Percentiles rank a stretch among this genome's conserved stretches.
These are phyloP conservation scores for Oophaga sylvatica DNA, from an alignment of 2,797 vertebrate species.

Conservation along the genomic window DNA sequence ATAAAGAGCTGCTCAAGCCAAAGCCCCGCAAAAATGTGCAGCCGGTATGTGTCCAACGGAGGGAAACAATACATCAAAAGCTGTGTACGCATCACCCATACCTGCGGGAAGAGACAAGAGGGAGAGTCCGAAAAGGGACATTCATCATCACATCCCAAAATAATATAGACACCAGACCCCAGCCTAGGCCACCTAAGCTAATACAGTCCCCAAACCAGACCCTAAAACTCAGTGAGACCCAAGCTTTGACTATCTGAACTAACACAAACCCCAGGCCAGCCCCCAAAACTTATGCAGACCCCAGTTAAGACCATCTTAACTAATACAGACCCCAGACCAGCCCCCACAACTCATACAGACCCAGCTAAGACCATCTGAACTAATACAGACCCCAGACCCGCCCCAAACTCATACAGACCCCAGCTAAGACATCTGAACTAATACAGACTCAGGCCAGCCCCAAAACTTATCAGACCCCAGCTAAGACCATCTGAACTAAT, in stretches of 20 bases:
- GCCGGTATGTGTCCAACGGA: not conserved
- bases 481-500: not conserved
- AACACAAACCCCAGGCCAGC: not conserved
- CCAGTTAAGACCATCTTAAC: not conserved
- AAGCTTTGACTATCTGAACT: not conserved
- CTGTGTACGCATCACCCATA: not conserved
- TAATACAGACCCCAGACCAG: not conserved
- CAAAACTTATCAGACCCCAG: not conserved
- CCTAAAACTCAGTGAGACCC: not conserved
- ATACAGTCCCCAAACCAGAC: not conserved
- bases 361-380: not conserved
- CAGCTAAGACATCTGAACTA: not conserved
- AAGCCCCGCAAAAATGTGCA: not conserved
- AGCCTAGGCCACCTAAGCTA: not conserved
- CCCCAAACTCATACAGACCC: not conserved
- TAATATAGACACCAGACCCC: not conserved
- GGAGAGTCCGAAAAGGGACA: not conserved
- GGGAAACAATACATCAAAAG: not conserved
- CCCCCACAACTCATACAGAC: not conserved
- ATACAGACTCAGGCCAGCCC: not conserved
- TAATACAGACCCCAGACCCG: not conserved
- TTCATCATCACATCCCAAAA: not conserved
- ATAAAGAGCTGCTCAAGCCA: not conserved
- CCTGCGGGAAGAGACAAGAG: not conserved
- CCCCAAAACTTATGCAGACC: not conserved